A percentile compares a stretch with the other conserved stretches of the same genome.
These are phyloP conservation scores for Pseudomyrmex sp. DNA, from an alignment of 1,140 invertebrate genomes.

Conservation along the genomic window DNA sequence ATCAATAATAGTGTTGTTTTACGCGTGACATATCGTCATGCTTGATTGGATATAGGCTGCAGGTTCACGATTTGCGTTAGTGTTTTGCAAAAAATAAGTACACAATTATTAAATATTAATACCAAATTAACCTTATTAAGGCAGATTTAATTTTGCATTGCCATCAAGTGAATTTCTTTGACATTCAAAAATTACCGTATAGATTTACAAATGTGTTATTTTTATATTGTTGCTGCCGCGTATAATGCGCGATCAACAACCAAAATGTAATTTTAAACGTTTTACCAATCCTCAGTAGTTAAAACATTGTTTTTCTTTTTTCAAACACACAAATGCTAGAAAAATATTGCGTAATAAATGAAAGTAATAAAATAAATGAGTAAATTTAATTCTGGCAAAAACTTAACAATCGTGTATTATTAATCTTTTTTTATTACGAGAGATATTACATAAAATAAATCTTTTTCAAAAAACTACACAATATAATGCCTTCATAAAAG, in stretches of 20 bases:
- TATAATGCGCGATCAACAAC: neutral
- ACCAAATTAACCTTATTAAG: neutral
- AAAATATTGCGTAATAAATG: constrained; percentile 29
- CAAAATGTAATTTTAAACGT: neutral
- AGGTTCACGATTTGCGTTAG: neutral
- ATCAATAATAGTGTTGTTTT: constrained; percentile 37
- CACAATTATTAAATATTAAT: neutral
- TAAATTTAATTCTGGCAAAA: neutral
- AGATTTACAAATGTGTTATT: no score
- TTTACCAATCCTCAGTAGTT: neutral
- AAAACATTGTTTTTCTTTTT: neutral
- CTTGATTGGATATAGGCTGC: neutral
- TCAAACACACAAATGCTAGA: constrained; percentile 19
- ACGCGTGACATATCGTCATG: constrained; percentile 16
- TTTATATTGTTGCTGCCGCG: no score
- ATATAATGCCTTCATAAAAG: constrained; percentile 38
- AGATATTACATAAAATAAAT: neutral
- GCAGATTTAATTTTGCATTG: neutral
- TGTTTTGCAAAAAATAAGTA: neutral
- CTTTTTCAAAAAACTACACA: constrained; percentile 2
- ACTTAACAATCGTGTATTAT: neutral
- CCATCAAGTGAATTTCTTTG: neutral
- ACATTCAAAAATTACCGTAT: neutral
- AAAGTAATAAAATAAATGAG: neutral
- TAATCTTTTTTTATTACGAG: neutral